A percentile compares a stretch with the other conserved stretches of the same genome.
Conservation (phyloP, 2,888 invertebrate species). For the Siphlonurus alternatus region DNA sequence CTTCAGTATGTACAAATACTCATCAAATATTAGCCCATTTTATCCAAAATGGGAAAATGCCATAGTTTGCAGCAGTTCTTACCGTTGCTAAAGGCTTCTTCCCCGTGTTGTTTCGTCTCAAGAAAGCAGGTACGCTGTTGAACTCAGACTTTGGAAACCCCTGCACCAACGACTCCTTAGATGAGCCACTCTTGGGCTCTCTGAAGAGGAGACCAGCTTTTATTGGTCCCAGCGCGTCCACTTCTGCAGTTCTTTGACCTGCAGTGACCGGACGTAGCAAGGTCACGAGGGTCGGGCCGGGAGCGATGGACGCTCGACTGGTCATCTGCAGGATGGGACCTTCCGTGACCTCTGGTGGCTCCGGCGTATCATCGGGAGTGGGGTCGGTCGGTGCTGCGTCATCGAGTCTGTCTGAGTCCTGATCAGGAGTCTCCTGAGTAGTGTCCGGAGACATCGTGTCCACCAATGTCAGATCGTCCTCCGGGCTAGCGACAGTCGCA, state of each 20-base stretch:
- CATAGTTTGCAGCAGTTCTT: too few species aligned
- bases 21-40: too few species aligned
- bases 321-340: not conserved
- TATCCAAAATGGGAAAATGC: too few species aligned
- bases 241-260: not conserved
- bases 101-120: not conserved
- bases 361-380: not conserved
- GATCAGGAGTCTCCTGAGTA: not conserved
- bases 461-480: not conserved
- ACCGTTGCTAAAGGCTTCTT: slow-evolving; percentile 2
- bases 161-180: not conserved
- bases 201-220: not conserved
- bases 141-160: not conserved
- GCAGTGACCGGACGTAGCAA: not conserved
- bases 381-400: not conserved
- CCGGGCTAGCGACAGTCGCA: not conserved
- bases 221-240: not conserved
- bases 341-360: not conserved
- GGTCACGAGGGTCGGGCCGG: not conserved
- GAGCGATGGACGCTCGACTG: not conserved
- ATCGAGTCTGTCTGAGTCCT: not conserved
- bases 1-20: too few species aligned
- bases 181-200: not conserved
- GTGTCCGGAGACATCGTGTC: not conserved
- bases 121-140: not conserved